phyloP scores from a whole-genome alignment of 2,888 invertebrate species.

The Drosophila affinis region DNA sequence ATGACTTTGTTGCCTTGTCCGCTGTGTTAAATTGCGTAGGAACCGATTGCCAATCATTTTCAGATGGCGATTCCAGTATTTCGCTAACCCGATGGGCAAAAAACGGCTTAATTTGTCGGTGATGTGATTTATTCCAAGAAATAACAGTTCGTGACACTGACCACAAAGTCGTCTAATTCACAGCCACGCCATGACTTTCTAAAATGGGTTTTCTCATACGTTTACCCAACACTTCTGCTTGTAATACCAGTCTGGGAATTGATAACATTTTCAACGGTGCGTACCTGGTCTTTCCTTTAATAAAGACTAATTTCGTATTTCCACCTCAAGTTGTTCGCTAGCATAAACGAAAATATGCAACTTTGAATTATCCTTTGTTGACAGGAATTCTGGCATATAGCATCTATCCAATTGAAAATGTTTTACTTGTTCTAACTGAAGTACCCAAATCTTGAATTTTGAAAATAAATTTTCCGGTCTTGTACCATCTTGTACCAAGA shows the following conservation, averaged over 20 bases:
- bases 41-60: too few species aligned
- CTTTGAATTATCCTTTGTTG: neutral
- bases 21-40: neutral
- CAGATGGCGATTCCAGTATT: too few species aligned
- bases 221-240: neutral
- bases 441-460: constrained; percentile 1
- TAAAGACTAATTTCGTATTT: neutral
- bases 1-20: neutral
- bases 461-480: neutral
- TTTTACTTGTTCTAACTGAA: neutral
- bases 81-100: too few species aligned
- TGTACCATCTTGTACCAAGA: neutral
- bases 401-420: neutral
- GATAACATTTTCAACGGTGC: constrained; percentile 2
- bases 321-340: neutral
- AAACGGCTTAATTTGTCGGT: too few species aligned
- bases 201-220: neutral
- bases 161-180: neutral
- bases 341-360: constrained; percentile 15
- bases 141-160: neutral
- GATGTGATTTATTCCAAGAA: neutral
- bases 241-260: neutral
- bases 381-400: constrained; percentile 1
- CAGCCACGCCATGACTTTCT: neutral
- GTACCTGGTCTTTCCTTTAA: constrained; percentile 10